Evolutionary conservation across 2,888 invertebrate genomes (phyloP).

Genomic region (Scaptomyza cyrtandrae): DNA sequence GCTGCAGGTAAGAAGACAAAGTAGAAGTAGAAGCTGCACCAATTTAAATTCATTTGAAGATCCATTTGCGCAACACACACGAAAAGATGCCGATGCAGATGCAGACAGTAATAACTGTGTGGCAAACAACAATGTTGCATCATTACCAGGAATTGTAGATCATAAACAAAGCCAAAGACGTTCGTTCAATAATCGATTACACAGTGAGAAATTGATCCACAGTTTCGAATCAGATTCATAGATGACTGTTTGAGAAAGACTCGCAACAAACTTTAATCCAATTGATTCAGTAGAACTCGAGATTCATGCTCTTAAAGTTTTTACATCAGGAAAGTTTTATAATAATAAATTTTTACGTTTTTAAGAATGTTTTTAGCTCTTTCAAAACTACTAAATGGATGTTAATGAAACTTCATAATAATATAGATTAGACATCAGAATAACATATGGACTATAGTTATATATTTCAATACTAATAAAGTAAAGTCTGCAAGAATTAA

Average conservation of each 20-base stretch:
- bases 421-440: too few relatives aligned
- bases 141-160: constrained; percentile 42
- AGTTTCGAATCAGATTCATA: too few relatives aligned
- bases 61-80: constrained; percentile 68
- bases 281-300: neutral
- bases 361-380: too few relatives aligned
- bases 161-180: constrained; percentile 19
- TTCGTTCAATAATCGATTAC: neutral
- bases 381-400: too few relatives aligned
- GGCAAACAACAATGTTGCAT: constrained; percentile 32
- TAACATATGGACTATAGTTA: too few relatives aligned
- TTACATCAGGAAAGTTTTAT: neutral
- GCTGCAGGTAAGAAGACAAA: constrained; percentile 7
- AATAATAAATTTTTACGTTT: too few relatives aligned
- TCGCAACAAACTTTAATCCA: neutral
- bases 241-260: neutral
- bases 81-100: constrained; percentile 8
- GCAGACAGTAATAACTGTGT: constrained; percentile 4
- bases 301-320: neutral
- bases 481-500: too few relatives aligned
- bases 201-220: neutral
- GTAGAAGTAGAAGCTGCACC: constrained; percentile 23
- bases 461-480: too few relatives aligned
- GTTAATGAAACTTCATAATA: too few relatives aligned
- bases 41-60: constrained; percentile 75